These are phyloP conservation scores for Coelopa pilipes DNA, from an alignment of 2,888 invertebrate genomes.

Conservation along the genomic window DNA sequence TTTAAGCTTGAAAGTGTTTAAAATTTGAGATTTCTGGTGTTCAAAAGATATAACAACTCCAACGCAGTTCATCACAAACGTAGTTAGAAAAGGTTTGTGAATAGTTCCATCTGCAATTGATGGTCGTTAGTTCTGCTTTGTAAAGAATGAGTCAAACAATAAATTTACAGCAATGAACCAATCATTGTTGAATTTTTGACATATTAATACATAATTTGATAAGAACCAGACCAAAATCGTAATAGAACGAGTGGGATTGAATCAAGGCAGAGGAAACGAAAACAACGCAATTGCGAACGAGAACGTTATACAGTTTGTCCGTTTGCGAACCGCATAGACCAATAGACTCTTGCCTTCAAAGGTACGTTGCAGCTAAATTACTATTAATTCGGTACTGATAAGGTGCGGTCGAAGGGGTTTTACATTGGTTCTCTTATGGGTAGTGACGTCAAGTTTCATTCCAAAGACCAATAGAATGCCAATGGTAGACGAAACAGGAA, in stretches of 20 bases:
- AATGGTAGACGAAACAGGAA: no score
- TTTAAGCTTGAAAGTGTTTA: no score
- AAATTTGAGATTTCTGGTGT: no score
- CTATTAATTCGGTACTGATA: background rate
- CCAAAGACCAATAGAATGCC: background rate
- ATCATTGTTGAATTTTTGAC: no score
- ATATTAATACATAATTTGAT: no score
- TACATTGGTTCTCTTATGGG: no score
- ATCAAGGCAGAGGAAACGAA: background rate
- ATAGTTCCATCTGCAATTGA: background rate
- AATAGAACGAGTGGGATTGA: background rate
- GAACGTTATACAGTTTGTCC: background rate
- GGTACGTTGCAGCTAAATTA: background rate
- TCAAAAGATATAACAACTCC: no score
- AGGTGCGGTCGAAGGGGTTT: constrained; percentile 14
- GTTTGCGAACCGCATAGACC: background rate
- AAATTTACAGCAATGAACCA: no score
- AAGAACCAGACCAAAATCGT: background rate
- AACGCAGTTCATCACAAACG: background rate
- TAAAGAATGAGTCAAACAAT: no score
- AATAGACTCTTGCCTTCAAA: background rate
- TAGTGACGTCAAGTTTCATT: constrained; percentile 22
- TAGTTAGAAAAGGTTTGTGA: background rate
- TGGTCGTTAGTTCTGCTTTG: no score
- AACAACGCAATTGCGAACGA: background rate